Evolutionary conservation across 2,113 vertebrate genomes (phyloP), one percentile per base, ranked within the genome.

Genomic region (Gopherus evgoodei): DNA sequence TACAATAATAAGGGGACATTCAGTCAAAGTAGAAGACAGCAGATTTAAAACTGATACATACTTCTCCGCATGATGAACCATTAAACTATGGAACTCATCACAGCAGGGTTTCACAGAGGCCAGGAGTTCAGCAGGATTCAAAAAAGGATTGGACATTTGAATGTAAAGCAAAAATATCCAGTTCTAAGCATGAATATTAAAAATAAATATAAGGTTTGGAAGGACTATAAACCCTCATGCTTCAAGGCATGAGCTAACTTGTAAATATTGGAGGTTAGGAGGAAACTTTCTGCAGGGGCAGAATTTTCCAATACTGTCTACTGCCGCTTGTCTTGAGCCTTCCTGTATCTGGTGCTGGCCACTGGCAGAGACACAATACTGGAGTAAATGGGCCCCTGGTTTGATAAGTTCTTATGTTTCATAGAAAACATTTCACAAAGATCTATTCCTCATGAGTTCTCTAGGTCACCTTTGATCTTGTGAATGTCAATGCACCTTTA

Each of bases 401-500:
- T 35, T n/a, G 44, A 53, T 57, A 9, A 59, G n/a, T 57, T 81
- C 83, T 25, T 83, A 50, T 56, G 65, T 87, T 91, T 69, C 82
- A 44, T 25, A 11, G 69, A 53, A 69, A 53, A 87, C n/a, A 38
- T 69, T 65, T 92, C 86, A 62, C 38, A 89, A 53, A 89, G 35
- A 4, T 35, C 10, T 78, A 72, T 69, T 52, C 81, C 75, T 87
- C 24, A 69, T 80, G 86, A 84, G 14, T 86, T 81, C 19, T 16
- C 54, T 3, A 4, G 83, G 9, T 92, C 22, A 69, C 6, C 87
- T 96, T 86, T 56, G 5, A 94, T 85, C 22, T 96, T 52, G 47
- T 54, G 5, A 42, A 47, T 83, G 76, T 89, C 62, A 62, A 3
- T 10, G 87, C 22, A 50, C 31, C 31, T 86, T 65, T 85, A 52